phyloP scores from a whole-genome alignment of 2,797 vertebrate genomes.

The Myotis myotis region DNA sequence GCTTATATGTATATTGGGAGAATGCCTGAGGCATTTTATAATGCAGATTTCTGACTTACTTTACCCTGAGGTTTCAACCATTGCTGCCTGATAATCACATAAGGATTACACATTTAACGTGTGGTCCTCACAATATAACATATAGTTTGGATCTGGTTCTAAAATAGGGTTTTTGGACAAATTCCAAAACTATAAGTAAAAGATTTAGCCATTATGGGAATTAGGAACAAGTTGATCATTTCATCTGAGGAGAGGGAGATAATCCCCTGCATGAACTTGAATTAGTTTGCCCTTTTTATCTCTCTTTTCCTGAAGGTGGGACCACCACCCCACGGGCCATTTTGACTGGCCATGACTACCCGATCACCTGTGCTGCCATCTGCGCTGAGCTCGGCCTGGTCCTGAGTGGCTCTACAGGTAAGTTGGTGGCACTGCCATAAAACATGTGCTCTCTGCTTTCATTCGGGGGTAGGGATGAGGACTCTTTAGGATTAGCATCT shows the following conservation, averaged over 20 bases:
- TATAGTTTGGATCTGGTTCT: not conserved
- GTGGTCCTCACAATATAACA: not conserved
- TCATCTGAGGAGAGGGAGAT: not conserved
- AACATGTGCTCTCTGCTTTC: not conserved
- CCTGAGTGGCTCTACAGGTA: constrained; percentile 97
- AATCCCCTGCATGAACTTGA: not conserved
- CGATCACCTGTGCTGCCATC: constrained; percentile 94
- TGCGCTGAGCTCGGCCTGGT: constrained; percentile 97
- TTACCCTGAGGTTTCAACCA: not conserved
- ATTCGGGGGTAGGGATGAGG: not conserved
- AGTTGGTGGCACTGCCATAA: not conserved
- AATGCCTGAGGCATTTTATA: not conserved
- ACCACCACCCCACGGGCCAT: constrained; percentile 93
- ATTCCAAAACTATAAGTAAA: not conserved
- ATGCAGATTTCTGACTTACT: not conserved
- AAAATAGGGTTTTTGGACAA: not conserved
- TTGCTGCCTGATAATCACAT: not conserved
- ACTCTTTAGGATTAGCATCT: too few relatives aligned
- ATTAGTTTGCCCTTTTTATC: constrained; percentile 37
- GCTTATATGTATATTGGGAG: not conserved
- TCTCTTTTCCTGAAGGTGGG: constrained; percentile 85
- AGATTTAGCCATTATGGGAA: not conserved
- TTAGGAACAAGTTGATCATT: not conserved
- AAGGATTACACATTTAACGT: not conserved
- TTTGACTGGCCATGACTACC: constrained; percentile 96